Conservation (phyloP, 2,888 invertebrate species). For the Pyrrhosoma nymphula region DNA sequence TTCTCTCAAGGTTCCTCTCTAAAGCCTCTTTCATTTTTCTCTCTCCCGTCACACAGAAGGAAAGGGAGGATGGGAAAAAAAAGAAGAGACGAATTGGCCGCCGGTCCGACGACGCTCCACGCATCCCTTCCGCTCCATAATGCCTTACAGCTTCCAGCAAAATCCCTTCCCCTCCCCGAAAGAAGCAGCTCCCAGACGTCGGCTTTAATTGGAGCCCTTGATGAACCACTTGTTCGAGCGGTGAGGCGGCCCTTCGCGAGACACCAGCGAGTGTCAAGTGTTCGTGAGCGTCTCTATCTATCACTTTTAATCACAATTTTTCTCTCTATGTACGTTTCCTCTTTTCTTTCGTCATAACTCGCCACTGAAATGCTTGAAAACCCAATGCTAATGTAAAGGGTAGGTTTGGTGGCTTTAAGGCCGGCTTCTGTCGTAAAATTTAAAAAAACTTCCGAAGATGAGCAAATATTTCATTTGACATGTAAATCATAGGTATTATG, state of each 20-base stretch:
- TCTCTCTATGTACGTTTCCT: too few species aligned
- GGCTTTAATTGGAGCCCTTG: background rate
- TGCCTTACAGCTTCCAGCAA: background rate
- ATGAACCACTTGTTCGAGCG: constrained; percentile 13
- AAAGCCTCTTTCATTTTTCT: too few species aligned
- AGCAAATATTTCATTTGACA: too few species aligned
- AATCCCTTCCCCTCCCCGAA: background rate
- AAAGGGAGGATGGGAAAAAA: background rate
- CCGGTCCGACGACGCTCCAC: background rate
- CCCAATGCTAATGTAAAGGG: too few species aligned
- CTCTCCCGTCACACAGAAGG: too few species aligned
- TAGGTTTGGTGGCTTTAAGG: too few species aligned
- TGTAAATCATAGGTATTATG: too few species aligned
- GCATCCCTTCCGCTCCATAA: background rate
- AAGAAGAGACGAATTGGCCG: background rate
- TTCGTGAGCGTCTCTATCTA: background rate
- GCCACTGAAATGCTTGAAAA: too few species aligned
- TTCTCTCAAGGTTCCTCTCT: too few species aligned
- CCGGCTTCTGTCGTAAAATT: too few species aligned
- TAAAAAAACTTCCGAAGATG: too few species aligned
- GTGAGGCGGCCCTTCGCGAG: background rate
- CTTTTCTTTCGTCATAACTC: too few species aligned
- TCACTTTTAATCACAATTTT: background rate
- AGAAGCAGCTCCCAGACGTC: background rate
- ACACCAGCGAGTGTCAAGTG: background rate